Conservation (phyloP, 2,888 invertebrate species). For the Rhagonycha lutea region DNA sequence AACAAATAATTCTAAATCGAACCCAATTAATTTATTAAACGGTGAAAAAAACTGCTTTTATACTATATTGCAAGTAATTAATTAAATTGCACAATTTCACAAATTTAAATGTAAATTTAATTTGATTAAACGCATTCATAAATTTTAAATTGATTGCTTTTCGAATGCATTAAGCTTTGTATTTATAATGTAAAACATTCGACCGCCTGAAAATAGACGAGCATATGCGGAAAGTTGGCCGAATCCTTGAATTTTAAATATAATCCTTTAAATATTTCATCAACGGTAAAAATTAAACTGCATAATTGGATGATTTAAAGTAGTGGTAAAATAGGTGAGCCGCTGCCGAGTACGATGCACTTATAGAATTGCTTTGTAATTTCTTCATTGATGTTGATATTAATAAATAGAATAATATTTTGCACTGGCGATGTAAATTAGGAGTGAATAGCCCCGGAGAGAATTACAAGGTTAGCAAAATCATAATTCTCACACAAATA, state of each 20-base stretch:
- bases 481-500: slow-evolving; percentile 5
- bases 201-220: not conserved
- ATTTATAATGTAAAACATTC: not conserved
- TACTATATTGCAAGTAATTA: not conserved
- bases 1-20: not conserved
- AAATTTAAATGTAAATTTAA: not conserved
- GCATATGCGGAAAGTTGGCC: not conserved
- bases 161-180: not conserved
- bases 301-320: not conserved
- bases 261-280: not conserved
- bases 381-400: not conserved
- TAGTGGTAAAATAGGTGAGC: not conserved
- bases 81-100: not conserved
- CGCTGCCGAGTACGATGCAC: not conserved
- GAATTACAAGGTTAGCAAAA: slow-evolving; percentile 14
- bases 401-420: not conserved
- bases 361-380: not conserved
- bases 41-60: not conserved
- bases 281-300: not conserved
- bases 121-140: not conserved
- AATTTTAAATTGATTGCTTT: not conserved
- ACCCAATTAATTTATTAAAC: not conserved
- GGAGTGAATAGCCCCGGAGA: slow-evolving; percentile 7
- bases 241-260: not conserved
- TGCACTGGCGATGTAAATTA: not conserved